phyloP scores from a whole-genome alignment of 2,113 vertebrate genomes.

The Ancistrus triradiatus region DNA sequence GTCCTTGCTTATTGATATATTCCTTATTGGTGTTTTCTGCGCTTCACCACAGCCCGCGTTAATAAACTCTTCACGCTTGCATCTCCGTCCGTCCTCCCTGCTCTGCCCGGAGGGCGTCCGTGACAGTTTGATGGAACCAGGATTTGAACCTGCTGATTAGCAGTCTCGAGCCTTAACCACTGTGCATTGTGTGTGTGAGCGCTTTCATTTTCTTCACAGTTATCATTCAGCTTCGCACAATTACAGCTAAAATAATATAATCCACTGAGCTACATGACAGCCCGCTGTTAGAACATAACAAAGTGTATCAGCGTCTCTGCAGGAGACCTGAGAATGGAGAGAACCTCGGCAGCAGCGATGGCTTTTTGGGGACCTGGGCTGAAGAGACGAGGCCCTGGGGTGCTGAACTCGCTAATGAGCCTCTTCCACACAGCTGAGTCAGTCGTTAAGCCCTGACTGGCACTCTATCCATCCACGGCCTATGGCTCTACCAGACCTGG shows the following conservation, averaged over 20 bases:
- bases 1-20: no score
- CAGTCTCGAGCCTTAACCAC: no score
- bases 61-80: no score
- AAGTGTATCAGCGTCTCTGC: not conserved
- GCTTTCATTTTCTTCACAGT: no score
- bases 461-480: not conserved
- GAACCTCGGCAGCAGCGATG: constrained; percentile 8
- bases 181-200: no score
- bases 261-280: constrained; percentile 14
- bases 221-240: no score
- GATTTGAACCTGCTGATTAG: no score
- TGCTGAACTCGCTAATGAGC: constrained; percentile 41
- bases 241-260: constrained; percentile 13
- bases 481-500: not conserved
- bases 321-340: constrained; percentile 7
- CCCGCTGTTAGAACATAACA: constrained; percentile 9
- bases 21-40: no score
- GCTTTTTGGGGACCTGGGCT: constrained; percentile 31
- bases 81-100: no score
- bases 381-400: constrained; percentile 30
- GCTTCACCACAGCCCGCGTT: no score
- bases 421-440: constrained; percentile 45
- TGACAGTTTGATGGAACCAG: no score
- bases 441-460: constrained; percentile 44
- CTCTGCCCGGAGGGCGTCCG: no score